Percentiles rank a stretch among this genome's conserved stretches.
phyloP scores from a whole-genome alignment of 2,888 invertebrate species.

The Encarsia formosa region DNA sequence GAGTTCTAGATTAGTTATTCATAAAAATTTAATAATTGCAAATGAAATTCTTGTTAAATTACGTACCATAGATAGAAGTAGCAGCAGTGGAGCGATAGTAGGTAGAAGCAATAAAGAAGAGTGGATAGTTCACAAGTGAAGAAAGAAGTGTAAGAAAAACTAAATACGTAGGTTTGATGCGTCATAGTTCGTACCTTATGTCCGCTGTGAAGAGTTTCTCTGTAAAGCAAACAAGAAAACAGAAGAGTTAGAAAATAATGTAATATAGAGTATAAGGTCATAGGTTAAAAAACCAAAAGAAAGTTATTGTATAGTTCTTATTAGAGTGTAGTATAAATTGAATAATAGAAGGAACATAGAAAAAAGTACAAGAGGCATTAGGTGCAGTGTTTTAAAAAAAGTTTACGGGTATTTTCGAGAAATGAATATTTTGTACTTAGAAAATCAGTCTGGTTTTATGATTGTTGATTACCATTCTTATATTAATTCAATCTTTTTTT shows the following conservation, averaged over 20 bases:
- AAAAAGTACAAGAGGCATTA: not conserved
- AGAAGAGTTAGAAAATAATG: constrained; percentile 44
- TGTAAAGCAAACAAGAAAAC: constrained; percentile 49
- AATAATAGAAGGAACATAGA: not conserved
- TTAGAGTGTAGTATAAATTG: constrained; percentile 1
- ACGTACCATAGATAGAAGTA: constrained; percentile 17
- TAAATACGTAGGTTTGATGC: constrained; percentile 17
- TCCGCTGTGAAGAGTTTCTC: constrained; percentile 50
- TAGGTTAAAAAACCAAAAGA: not conserved
- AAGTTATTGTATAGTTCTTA: not conserved
- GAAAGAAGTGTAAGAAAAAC: constrained; percentile 15
- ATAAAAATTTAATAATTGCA: too few species aligned
- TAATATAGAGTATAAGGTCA: constrained; percentile 7
- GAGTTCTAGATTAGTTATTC: too few species aligned
- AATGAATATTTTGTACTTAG: too few species aligned
- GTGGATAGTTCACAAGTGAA: constrained; percentile 10
- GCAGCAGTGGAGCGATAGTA: too few species aligned
- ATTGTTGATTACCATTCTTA: too few species aligned
- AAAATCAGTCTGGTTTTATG: too few species aligned
- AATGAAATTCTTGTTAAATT: too few species aligned
- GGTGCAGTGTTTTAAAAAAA: too few species aligned
- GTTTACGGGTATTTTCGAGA: too few species aligned
- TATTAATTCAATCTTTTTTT: too few species aligned
- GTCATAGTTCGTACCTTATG: constrained; percentile 46
- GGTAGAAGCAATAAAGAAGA: constrained; percentile 20